Conservation (phyloP, 2,797 vertebrate species). For the Linurgus olivaceus region DNA sequence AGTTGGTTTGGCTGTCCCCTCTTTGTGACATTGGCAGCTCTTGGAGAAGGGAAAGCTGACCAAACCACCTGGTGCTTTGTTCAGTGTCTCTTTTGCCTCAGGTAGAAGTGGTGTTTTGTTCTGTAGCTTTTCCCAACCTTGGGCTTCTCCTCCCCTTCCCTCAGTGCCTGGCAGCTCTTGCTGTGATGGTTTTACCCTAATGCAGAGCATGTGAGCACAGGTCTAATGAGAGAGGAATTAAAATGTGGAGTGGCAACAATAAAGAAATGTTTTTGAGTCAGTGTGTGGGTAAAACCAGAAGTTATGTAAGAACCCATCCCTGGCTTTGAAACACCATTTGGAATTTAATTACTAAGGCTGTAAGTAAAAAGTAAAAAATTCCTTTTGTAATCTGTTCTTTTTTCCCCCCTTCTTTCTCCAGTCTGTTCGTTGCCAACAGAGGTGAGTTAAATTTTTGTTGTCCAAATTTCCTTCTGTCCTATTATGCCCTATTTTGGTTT, state of each 20-base stretch:
- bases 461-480: not conserved
- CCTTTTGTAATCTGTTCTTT: not conserved
- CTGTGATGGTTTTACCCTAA: not conserved
- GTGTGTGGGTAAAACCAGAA: not conserved
- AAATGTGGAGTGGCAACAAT: not conserved
- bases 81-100: not conserved
- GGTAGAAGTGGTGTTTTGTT: not conserved
- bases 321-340: not conserved
- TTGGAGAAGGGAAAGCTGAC: not conserved
- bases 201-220: not conserved
- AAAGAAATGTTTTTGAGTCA: not conserved
- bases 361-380: not conserved
- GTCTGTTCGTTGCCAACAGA: conserved; percentile 96
- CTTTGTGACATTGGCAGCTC: not conserved
- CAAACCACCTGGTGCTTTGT: rapidly evolving
- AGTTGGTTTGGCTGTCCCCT: not conserved
- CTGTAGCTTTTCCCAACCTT: not conserved
- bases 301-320: not conserved
- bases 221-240: not conserved
- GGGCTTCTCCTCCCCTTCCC: not conserved
- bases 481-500: not conserved
- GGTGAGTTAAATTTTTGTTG: conserved; percentile 78
- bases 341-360: not conserved
- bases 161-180: not conserved
- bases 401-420: conserved; percentile 43